A percentile compares a stretch with the other conserved stretches of the same genome.
Conservation (phyloP, 2,888 invertebrate genomes). For the Caenorhabditis becei region DNA sequence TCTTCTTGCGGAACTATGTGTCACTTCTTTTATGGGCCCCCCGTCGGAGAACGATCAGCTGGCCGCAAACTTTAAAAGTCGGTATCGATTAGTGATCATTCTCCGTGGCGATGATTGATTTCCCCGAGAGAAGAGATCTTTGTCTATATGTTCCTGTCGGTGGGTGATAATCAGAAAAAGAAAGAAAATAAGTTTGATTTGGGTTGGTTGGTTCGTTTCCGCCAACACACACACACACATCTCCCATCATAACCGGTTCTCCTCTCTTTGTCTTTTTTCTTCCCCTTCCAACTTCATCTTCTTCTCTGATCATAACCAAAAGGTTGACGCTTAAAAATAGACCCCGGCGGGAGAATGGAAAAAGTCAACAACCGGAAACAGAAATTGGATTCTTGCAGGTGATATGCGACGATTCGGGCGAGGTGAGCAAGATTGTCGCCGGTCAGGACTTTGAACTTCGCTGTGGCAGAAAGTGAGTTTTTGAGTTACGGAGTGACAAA, state of each 20-base stretch:
- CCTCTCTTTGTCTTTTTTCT: slow-evolving; percentile 7
- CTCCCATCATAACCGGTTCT: slow-evolving; percentile 3
- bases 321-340: slow-evolving; percentile 6
- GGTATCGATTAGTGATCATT: slow-evolving; percentile 1
- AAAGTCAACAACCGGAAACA: neutral
- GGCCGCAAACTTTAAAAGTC: slow-evolving; percentile 13
- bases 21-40: neutral
- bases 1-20: no score
- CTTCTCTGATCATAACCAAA: slow-evolving; percentile 11
- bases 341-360: neutral
- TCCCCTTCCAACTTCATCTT: no score
- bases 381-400: slow-evolving; percentile 33
- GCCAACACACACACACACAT: slow-evolving; percentile 3
- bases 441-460: slow-evolving; percentile 63
- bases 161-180: neutral
- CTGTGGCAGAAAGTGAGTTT: slow-evolving; percentile 62
- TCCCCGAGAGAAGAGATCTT: neutral
- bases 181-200: slow-evolving; percentile 15
- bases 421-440: slow-evolving; percentile 56
- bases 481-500: slow-evolving; percentile 1
- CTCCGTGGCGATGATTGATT: slow-evolving; percentile 1
- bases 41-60: no score
- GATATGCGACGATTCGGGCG: slow-evolving; percentile 58
- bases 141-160: neutral
- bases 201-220: neutral